These are phyloP conservation scores for Isaurus tuberculatus DNA, from an alignment of 92 coral and sea anemone genomes.

Conservation along the genomic window DNA sequence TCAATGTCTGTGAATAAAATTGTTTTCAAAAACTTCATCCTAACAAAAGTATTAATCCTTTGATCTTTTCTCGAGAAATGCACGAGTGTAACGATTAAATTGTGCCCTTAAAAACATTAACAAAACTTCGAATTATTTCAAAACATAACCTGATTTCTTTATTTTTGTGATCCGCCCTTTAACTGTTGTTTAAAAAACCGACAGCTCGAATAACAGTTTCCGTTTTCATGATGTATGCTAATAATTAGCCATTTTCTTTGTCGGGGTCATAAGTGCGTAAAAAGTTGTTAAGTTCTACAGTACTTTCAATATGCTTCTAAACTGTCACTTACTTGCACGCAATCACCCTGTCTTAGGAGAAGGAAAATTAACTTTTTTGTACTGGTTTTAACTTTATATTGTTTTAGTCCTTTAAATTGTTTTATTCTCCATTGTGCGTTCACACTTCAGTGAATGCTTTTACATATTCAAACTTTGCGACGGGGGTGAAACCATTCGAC, in stretches of 20 bases:
- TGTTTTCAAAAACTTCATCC: not conserved
- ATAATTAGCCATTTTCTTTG: not conserved
- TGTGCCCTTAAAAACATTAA: not conserved
- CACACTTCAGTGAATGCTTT: constrained; percentile 21
- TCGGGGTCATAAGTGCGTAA: not conserved
- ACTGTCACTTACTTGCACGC: not conserved
- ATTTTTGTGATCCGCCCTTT: not conserved
- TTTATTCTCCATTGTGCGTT: constrained; percentile 9
- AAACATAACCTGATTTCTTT: not conserved
- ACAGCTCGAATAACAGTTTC: not conserved
- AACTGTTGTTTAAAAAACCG: not conserved
- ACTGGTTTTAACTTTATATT: not conserved
- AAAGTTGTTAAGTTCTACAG: not conserved
- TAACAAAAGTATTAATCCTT: no score
- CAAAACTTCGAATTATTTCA: not conserved
- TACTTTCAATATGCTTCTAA: not conserved
- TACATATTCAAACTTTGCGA: constrained; percentile 10
- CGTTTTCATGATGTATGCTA: not conserved
- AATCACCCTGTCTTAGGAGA: not conserved
- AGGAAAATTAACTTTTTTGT: not conserved
- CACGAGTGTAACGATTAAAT: no score
- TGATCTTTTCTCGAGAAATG: no score
- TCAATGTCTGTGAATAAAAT: not conserved
- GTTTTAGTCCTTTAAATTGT: not conserved
- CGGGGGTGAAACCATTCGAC: constrained; percentile 6